Percentiles rank a stretch among this genome's conserved stretches.
Conservation (phyloP, 2,797 vertebrate species). For the Syngnathus acus region DNA sequence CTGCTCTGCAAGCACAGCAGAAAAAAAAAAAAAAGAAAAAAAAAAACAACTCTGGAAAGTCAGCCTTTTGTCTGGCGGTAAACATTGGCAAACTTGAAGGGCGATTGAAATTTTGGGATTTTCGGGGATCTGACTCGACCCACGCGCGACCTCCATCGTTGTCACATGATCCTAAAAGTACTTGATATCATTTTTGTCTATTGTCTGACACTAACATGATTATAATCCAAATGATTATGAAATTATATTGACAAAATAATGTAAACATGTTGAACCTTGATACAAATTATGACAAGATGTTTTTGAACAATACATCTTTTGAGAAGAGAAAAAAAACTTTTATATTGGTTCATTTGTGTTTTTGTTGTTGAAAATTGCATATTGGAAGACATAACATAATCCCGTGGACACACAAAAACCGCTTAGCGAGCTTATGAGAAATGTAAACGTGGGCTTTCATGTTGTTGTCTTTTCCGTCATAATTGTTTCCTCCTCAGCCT, state of each 20-base stretch:
- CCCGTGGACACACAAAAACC: not conserved
- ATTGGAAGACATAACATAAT: not conserved
- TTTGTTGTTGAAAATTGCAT: constrained; percentile 15
- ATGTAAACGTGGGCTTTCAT: not conserved
- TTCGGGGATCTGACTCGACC: not conserved
- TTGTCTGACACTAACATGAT: no score
- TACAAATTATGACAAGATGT: no score
- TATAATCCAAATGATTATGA: no score
- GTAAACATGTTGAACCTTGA: no score
- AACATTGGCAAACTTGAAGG: constrained; percentile 15
- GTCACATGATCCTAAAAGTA: no score
- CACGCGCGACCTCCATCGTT: no score
- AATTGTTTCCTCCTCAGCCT: not conserved
- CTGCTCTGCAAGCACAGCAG: constrained; percentile 27
- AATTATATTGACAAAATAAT: no score
- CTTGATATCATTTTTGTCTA: no score
- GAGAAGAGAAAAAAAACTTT: no score
- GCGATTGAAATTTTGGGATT: not conserved
- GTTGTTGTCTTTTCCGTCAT: not conserved
- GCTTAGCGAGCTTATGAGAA: not conserved
- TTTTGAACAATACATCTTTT: no score
- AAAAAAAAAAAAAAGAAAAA: constrained; percentile 32
- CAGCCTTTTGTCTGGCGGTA: constrained; percentile 34
- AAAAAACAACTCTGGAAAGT: constrained; percentile 43
- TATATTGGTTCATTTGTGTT: constrained; percentile 3